Conservation (phyloP, 2,797 vertebrate genomes). For the Gambusia yucatana region DNA sequence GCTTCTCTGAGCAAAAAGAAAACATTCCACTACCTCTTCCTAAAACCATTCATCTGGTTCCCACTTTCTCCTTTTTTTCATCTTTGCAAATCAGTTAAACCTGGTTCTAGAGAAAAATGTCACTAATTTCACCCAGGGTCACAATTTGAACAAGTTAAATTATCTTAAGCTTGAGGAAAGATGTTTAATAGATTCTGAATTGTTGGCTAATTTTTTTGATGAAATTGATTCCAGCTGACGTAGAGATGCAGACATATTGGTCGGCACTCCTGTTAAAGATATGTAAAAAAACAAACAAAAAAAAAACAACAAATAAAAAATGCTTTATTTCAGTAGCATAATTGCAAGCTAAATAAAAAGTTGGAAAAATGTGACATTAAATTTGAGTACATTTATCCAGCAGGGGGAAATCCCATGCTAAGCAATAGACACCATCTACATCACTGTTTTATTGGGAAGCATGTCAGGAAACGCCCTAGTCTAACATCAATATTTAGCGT, state of each 20-base stretch:
- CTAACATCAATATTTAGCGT: background rate
- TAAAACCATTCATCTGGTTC: constrained; percentile 46
- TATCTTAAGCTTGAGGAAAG: constrained; percentile 49
- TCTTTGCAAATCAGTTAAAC: constrained; percentile 40
- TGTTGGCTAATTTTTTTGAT: constrained; percentile 68
- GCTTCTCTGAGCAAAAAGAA: constrained; percentile 31
- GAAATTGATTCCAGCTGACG: constrained; percentile 50
- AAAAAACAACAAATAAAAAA: background rate
- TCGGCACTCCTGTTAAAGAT: background rate
- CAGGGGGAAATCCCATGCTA: background rate
- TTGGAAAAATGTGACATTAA: background rate
- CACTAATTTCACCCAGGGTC: constrained; percentile 56
- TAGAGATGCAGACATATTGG: background rate
- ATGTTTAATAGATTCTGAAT: constrained; percentile 42
- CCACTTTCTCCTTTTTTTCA: constrained; percentile 27
- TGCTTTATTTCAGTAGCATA: background rate
- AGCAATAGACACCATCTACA: background rate
- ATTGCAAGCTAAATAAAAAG: background rate
- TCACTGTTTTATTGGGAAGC: background rate
- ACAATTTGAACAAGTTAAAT: constrained; percentile 32
- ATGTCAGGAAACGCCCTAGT: background rate
- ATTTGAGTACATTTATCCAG: background rate
- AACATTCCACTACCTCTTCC: constrained; percentile 34
- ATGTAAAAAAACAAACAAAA: background rate
- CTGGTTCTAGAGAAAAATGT: constrained; percentile 41